A percentile compares a stretch with the other conserved stretches of the same genome.
phyloP scores from a whole-genome alignment of 2,888 invertebrate genomes.

The Caenorhabditis sp. region DNA sequence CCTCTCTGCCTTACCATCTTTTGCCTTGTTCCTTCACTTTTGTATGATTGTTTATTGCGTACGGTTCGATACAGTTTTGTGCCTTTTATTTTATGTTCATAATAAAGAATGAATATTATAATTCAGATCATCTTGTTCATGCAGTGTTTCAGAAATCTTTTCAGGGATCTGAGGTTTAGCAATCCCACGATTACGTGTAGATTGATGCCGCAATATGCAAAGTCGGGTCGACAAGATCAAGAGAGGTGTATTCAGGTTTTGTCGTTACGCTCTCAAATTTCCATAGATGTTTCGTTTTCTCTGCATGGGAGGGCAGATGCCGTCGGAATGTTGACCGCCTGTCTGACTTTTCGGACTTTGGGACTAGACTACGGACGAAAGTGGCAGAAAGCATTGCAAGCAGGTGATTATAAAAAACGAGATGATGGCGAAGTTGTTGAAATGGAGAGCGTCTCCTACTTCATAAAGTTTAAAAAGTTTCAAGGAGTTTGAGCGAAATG shows the following conservation, averaged over 20 bases:
- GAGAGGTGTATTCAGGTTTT: conserved; percentile 29
- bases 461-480: too few relatives aligned
- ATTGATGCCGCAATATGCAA: conserved; percentile 17
- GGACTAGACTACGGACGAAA: conserved; percentile 43
- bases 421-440: too few relatives aligned
- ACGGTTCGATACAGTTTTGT: conserved; percentile 49
- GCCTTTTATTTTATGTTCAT: conserved; percentile 37
- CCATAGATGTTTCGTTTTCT: conserved; percentile 35
- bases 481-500: too few relatives aligned
- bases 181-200: conserved; percentile 25
- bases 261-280: conserved; percentile 25
- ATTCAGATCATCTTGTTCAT: too few relatives aligned
- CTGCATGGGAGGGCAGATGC: background rate
- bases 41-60: conserved; percentile 45
- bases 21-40: conserved; percentile 59
- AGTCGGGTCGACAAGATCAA: conserved; percentile 23
- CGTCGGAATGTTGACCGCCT: conserved; percentile 14
- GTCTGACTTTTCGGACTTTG: conserved; percentile 45
- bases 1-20: conserved; percentile 19
- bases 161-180: too few relatives aligned
- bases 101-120: conserved; percentile 4
- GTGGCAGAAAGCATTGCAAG: conserved; percentile 5
- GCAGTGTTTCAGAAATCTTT: background rate
- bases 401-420: conserved; percentile 16
- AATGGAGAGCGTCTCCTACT: too few relatives aligned